phyloP scores from a whole-genome alignment of 1,140 invertebrate genomes.

The Drosophila nasuta region DNA sequence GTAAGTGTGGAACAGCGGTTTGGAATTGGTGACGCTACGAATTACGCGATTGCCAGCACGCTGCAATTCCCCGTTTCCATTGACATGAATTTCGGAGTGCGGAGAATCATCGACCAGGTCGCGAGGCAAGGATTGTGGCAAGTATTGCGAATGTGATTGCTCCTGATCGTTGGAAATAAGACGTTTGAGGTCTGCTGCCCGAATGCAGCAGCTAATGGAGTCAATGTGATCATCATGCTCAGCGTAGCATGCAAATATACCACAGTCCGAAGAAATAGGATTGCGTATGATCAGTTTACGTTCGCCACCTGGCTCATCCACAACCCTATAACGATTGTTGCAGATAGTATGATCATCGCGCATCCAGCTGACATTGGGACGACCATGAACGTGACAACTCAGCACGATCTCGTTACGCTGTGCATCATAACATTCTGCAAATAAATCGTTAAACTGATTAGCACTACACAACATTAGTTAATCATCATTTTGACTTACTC shows the following conservation, averaged over 20 bases:
- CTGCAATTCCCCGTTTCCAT: conserved; percentile 83
- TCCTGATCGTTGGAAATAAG: conserved; percentile 57
- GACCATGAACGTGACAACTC: conserved; percentile 88
- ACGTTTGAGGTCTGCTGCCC: conserved; percentile 67
- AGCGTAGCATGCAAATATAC: conserved; percentile 88
- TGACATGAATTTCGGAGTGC: conserved; percentile 38
- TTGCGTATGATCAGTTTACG: conserved; percentile 87
- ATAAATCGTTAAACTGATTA: background rate
- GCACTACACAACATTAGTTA: background rate
- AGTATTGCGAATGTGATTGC: background rate
- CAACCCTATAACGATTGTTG: conserved; percentile 86
- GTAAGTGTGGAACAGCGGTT: conserved; percentile 93
- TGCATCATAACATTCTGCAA: conserved; percentile 84
- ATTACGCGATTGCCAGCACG: conserved; percentile 70
- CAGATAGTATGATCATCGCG: conserved; percentile 87
- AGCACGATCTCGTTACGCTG: conserved; percentile 87
- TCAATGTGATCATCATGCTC: conserved; percentile 84
- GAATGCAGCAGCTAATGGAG: conserved; percentile 71
- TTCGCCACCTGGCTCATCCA: conserved; percentile 87
- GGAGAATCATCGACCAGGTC: background rate
- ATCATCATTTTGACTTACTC: conserved; percentile 37
- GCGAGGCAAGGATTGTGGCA: conserved; percentile 8
- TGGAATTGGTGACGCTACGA: conserved; percentile 81
- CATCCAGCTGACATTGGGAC: conserved; percentile 88
- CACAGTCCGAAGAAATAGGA: conserved; percentile 87